phyloP scores from a whole-genome alignment of 2,888 invertebrate species.

The Harpagoxenus sublaevis region DNA sequence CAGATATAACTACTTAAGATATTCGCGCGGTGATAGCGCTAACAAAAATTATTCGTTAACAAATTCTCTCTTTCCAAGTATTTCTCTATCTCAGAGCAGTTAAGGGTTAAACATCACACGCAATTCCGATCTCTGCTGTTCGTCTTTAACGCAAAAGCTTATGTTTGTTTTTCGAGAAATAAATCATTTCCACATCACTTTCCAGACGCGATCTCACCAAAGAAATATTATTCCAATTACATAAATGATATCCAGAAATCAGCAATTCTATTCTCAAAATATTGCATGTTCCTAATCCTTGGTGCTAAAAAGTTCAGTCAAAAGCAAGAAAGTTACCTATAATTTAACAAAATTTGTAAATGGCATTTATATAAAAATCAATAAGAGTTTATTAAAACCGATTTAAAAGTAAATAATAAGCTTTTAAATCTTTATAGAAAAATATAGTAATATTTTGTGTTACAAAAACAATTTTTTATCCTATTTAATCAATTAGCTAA shows the following conservation, averaged over 20 bases:
- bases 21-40: not conserved
- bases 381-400: not conserved
- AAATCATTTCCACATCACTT: conserved; percentile 13
- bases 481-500: not conserved
- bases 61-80: not conserved
- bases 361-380: not conserved
- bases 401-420: not conserved
- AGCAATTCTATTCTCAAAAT: conserved; percentile 19
- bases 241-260: conserved; percentile 23
- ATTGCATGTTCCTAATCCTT: not conserved
- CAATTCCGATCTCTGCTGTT: not conserved
- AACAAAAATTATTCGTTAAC: not conserved
- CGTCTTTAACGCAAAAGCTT: conserved; percentile 6
- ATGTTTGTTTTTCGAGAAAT: not conserved
- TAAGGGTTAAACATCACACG: not conserved
- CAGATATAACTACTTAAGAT: not conserved
- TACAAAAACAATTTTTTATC: not conserved
- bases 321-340: not conserved
- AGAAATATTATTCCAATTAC: not conserved
- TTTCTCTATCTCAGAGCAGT: not conserved
- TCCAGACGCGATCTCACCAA: not conserved
- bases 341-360: not conserved
- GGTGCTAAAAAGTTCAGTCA: not conserved
- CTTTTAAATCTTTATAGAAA: not conserved
- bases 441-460: not conserved